Base-by-base conservation (phyloP, 2,797 vertebrate genomes). In the Perodicticus potto region DNA sequence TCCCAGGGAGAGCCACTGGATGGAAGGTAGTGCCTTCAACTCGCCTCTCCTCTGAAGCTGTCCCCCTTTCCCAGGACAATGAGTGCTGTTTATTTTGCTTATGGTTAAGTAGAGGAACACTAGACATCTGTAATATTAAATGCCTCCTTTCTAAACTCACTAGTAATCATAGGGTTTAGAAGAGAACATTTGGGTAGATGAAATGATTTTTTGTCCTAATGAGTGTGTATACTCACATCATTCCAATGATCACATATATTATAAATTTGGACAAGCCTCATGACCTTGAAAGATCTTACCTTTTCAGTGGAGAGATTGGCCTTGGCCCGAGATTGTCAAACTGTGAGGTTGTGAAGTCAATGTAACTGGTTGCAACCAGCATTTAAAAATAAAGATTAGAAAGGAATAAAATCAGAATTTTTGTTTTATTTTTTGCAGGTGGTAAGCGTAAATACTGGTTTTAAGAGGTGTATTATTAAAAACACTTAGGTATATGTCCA, bases 91-190 rank as follows among this genome's bases (percentile, higher is more conserved):
- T 82, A 27, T 86, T 43, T 89, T 61, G n/a, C 40, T 23, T 22
- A 61, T 53, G 14, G 3, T 59, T 65, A 34, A 43, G 29, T 8
- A 27, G 20, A 86, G 7, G 57, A 19, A 59, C 53, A 49, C 77
- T n/a, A 27, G 49, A 59, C 43, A 73, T 22, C 69, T 86, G 40
- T 1, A 23, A 22, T 45, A 20, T 7, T 63, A 27, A 95, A 93
- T 76, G n/a, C 43, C 34, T 86, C 37, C 29, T 55, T 76, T 32
- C 49, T 23, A 78, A 76, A 16, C 57, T 19, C 4, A 23, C 37
- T 37, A 69, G 61, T 34, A 3, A 49, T 27, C 69, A 9, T 40
- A 61, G 63, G 93, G 59, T 91, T 87, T 91, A 69, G 59, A 92
- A 87, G 80, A 87, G 40, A 87, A 69, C 29, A 13, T 73, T 69